Evolutionary conservation across 2,113 vertebrate species (phyloP).

Genomic region (Psophia crepitans): DNA sequence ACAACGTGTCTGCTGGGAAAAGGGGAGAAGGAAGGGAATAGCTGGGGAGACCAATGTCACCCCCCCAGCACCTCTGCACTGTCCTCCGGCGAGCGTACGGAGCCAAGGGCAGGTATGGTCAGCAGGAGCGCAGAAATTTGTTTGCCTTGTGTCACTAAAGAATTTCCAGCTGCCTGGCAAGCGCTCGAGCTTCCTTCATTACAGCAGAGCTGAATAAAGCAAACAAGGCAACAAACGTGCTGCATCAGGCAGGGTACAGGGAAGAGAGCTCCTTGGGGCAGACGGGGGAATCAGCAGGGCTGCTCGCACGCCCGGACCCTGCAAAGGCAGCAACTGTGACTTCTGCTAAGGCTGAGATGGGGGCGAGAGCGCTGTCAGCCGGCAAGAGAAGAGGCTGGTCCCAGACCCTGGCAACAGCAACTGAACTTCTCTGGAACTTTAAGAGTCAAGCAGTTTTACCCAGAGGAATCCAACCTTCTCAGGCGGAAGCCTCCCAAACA

Average conservation of each 20-base stretch:
- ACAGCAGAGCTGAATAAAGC: not conserved
- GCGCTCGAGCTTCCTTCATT: not conserved
- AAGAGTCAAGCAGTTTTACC: not conserved
- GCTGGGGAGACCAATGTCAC: not conserved
- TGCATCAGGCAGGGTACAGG: not conserved
- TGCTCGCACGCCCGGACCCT: not conserved
- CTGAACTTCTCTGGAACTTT: not conserved
- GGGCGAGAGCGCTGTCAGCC: not conserved
- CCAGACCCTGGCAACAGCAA: too few species aligned
- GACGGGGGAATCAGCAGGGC: not conserved
- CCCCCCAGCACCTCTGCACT: not conserved
- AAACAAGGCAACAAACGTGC: not conserved
- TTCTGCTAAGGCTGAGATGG: not conserved
- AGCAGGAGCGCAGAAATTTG: not conserved
- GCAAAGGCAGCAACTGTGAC: not conserved
- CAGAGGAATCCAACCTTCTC: not conserved
- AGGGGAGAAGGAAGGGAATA: not conserved
- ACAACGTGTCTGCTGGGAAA: not conserved
- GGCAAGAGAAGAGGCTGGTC: not conserved
- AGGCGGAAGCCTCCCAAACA: not conserved
- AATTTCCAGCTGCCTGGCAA: not conserved
- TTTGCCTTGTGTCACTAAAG: not conserved
- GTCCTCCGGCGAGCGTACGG: fast-evolving
- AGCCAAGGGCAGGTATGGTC: not conserved
- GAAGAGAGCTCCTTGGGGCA: not conserved